Percentiles rank a stretch among this genome's conserved stretches.
These are phyloP conservation scores for Protonibea diacanthus DNA, from an alignment of 2,797 vertebrate species.

Conservation along the genomic window DNA sequence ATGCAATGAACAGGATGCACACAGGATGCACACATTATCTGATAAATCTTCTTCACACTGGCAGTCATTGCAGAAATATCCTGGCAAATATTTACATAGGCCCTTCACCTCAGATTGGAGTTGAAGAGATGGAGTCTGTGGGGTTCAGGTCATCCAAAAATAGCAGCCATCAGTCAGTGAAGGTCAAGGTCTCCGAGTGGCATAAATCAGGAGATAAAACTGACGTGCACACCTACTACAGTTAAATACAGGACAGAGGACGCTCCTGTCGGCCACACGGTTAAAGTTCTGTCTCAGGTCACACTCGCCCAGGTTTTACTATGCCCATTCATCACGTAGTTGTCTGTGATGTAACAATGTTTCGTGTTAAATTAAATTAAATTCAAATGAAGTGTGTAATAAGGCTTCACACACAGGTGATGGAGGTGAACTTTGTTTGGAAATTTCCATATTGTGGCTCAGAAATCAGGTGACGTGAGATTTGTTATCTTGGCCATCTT, in stretches of 20 bases:
- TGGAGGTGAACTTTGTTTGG: background rate
- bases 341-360: background rate
- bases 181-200: conserved; percentile 62
- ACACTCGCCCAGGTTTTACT: conserved; percentile 12
- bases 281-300: conserved; percentile 43
- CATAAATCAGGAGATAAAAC: conserved; percentile 45
- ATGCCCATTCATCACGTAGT: background rate
- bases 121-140: conserved; percentile 44
- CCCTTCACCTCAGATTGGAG: conserved; percentile 46
- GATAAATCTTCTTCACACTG: conserved; percentile 14
- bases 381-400: background rate
- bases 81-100: conserved; percentile 72
- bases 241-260: conserved; percentile 2
- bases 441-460: conserved; percentile 22
- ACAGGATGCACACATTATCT: background rate
- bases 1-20: background rate
- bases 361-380: background rate
- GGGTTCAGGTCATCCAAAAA: conserved; percentile 81
- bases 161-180: conserved; percentile 62
- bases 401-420: too few relatives aligned
- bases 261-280: background rate
- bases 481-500: conserved; percentile 24
- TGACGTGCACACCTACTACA: conserved; percentile 9
- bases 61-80: conserved; percentile 46
- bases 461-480: conserved; percentile 3